Base-by-base conservation (phyloP, 2,888 invertebrate genomes). In the Cephus nigrinus region DNA sequence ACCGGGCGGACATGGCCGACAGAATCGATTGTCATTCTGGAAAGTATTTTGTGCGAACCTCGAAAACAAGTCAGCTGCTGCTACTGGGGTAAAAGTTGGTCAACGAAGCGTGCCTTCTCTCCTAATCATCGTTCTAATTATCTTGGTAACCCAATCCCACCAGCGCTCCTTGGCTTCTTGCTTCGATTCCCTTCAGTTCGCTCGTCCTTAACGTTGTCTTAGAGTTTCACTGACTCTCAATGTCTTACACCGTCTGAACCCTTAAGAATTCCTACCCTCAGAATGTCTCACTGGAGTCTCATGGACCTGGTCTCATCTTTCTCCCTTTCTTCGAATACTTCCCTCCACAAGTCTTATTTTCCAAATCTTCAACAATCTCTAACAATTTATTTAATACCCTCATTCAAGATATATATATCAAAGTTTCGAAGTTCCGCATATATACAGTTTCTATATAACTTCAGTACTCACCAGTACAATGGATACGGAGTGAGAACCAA, bases 41-140 rank as follows among this genome's bases (percentile, higher is more conserved):
- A 55, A 55, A 23, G 9, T 55, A 55, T 9, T 55, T 55, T 55
- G 55, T 9, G 55, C 23, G 23, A 55, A 55, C 55, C 15, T 55
- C 2, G 55, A 55, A 23, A 55, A 55, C 55, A 55, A 55, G 55
- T 23, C 55, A 23, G 55, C 55, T 55, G 55, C 23, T 15, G 9
- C 55, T 31, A 30, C 40, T 1, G 32, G 34, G 68, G 68, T 31
- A 85, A 87, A 84, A 89, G 88, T 89, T 86, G 88, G 85, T 85
- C 89, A 88, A 88, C 89, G 86, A 89, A 85, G 87, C 89, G 85
- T 89, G 86, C 84, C 55, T 79, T 80, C 81, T 82, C 84, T 84
- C 85, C 87, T 87, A 88, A 89, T 90, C 88, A 87, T 88, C 86
- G 86, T 88, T 87, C 87, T 90, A 91, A 91, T 91, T 91, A 90